Base-by-base conservation (phyloP, 1,140 invertebrate genomes). In the Chironomus tepperi region DNA sequence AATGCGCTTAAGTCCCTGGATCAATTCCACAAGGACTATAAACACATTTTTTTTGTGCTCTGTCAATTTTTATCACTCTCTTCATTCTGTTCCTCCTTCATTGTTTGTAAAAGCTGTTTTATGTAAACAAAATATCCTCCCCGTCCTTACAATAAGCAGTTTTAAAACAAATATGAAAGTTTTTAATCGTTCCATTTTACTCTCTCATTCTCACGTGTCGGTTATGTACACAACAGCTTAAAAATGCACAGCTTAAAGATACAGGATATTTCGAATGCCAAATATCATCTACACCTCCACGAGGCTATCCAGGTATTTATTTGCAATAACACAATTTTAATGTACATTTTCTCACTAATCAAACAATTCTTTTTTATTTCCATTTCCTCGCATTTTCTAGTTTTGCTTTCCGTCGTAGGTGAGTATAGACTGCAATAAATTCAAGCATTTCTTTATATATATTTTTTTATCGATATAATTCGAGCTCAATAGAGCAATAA, bases 351-450 rank as follows among this genome's bases (percentile, higher is more conserved):
- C 18, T 18, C 16, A 70, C 19, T 19, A 70, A 18, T 21, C 18
- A 18, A 70, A 70, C n/a, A 19, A 19, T 18, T 70, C n/a, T 19
- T 67, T n/a, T n/a, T 18, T 18, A 5, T 8, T 8, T 67, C 1
- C 65, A 18, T 70, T 15, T 18, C 12, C 19, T 70, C 7, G 18
- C 9, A 57, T n/a, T 18, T 80, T 90, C 90, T n/a, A 74, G 92
- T 95, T 87, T 88, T 89, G 77, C 88, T 96, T 67, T 93, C 90
- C n/a, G 92, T 95, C 77, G 91, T 95, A 74, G 93, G 93, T 94
- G 84, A 89, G 89, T 57, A n/a, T 12, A 57, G 47, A n/a, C 47
- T 34, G 24, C 24, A 34, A 34, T 34, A 34, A 34, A 34, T 34
- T 34, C 24, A 34, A 34, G 24, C 1, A 34, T 34, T 34, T 34